These are phyloP conservation scores for Rhinogobius similis DNA, from an alignment of 2,113 vertebrate genomes.

Conservation along the genomic window DNA sequence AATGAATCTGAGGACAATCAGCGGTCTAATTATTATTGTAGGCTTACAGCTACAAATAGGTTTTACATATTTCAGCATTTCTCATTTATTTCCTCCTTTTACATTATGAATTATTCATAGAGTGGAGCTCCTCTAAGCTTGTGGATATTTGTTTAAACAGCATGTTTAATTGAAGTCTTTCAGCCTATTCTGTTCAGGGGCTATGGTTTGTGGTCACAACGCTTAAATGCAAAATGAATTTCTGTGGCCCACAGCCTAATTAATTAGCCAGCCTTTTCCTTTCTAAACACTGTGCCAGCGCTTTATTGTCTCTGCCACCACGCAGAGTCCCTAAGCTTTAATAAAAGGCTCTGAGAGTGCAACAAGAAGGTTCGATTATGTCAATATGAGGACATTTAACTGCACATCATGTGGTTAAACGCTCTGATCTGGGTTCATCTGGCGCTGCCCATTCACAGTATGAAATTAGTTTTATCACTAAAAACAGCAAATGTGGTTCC, in stretches of 20 bases:
- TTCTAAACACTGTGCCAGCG: slow-evolving; percentile 49
- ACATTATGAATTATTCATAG: slow-evolving; percentile 67
- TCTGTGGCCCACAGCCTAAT: slow-evolving; percentile 73
- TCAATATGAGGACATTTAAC: neutral
- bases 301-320: slow-evolving; percentile 37
- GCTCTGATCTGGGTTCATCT: neutral
- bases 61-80: slow-evolving; percentile 69
- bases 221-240: slow-evolving; percentile 69
- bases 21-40: slow-evolving; percentile 63
- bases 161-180: slow-evolving; percentile 78
- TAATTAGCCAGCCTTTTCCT: slow-evolving; percentile 66
- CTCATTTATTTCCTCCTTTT: slow-evolving; percentile 62
- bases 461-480: neutral
- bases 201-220: slow-evolving; percentile 71
- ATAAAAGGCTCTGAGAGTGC: slow-evolving; percentile 44
- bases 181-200: slow-evolving; percentile 62
- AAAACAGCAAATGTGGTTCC: neutral
- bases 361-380: slow-evolving; percentile 17
- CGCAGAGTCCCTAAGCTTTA: slow-evolving; percentile 51
- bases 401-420: neutral
- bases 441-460: neutral
- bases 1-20: slow-evolving; percentile 61
- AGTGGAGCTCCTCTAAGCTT: slow-evolving; percentile 56
- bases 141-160: slow-evolving; percentile 78
- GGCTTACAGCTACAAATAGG: slow-evolving; percentile 65